These are phyloP conservation scores for Aplysia californica DNA, from an alignment of 1,140 invertebrate species.

Conservation along the genomic window DNA sequence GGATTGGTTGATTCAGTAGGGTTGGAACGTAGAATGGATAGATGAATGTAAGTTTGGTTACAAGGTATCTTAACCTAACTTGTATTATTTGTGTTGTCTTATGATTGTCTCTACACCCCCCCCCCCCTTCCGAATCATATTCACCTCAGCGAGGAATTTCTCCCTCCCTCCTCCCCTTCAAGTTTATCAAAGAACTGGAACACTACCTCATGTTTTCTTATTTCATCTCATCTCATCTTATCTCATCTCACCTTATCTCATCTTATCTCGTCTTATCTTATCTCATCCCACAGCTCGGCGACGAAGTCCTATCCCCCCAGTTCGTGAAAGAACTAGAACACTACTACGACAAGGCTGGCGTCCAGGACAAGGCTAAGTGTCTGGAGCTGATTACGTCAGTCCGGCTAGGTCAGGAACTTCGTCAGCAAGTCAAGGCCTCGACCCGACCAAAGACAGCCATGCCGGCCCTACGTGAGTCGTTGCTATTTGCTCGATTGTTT, in stretches of 20 bases:
- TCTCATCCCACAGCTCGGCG: slow-evolving; percentile 54
- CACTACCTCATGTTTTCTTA: too few relatives aligned
- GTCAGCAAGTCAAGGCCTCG: slow-evolving; percentile 3
- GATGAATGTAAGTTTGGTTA: too few relatives aligned
- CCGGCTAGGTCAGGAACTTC: slow-evolving; percentile 34
- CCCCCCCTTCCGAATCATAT: too few relatives aligned
- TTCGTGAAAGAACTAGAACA: slow-evolving; percentile 49
- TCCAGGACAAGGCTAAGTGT: slow-evolving; percentile 46
- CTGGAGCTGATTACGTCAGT: slow-evolving; percentile 53
- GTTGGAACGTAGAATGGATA: too few relatives aligned
- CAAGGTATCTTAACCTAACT: too few relatives aligned
- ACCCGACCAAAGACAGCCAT: slow-evolving; percentile 51
- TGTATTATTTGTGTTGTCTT: too few relatives aligned
- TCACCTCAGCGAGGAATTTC: background rate
- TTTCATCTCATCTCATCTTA: too few relatives aligned
- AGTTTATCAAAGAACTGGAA: too few relatives aligned
- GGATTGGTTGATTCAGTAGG: too few relatives aligned
- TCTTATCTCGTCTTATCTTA: too few relatives aligned
- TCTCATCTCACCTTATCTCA: too few relatives aligned
- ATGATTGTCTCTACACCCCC: background rate
- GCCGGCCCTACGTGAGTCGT: slow-evolving; percentile 48
- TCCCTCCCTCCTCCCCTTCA: background rate
- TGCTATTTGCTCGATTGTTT: too few relatives aligned
- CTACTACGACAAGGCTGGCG: slow-evolving; percentile 51
- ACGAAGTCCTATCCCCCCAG: slow-evolving; percentile 45